Percentiles rank a stretch among this genome's conserved stretches.
Evolutionary conservation across 2,888 invertebrate genomes (phyloP).

Genomic region (Leptinotarsa haldemani): DNA sequence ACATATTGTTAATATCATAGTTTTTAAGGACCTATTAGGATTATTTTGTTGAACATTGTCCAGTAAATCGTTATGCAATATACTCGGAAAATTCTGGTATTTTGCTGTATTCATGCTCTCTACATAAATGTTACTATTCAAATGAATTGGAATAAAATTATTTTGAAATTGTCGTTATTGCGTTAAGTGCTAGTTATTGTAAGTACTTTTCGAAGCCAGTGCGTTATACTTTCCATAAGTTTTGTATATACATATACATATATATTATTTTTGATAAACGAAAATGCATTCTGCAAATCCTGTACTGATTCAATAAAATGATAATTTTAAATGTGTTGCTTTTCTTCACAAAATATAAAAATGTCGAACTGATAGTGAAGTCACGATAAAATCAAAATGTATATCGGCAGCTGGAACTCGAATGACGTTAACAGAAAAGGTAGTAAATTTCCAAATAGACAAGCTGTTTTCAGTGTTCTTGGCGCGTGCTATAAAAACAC

Average conservation of each 20-base stretch:
- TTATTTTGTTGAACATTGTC: conserved; percentile 29
- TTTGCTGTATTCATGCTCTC: conserved; percentile 38
- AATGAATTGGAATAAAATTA: conserved; percentile 26
- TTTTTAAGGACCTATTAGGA: conserved; percentile 37
- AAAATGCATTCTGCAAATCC: conserved; percentile 40
- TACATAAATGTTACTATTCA: conserved; percentile 29
- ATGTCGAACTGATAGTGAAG: conserved; percentile 11
- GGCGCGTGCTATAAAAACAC: conserved; percentile 57
- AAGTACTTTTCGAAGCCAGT: conserved; percentile 29
- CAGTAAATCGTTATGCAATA: conserved; percentile 26
- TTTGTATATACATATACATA: conserved; percentile 33
- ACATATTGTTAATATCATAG: conserved; percentile 58
- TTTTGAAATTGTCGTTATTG: conserved; percentile 38
- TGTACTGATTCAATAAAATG: conserved; percentile 41
- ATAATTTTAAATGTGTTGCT: conserved; percentile 23
- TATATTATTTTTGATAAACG: conserved; percentile 49
- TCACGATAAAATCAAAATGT: conserved; percentile 31
- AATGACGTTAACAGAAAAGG: conserved; percentile 47
- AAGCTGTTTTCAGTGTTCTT: conserved; percentile 56
- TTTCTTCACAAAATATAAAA: conserved; percentile 14
- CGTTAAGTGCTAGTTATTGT: conserved; percentile 31
- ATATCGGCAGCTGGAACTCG: conserved; percentile 36
- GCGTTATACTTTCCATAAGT: conserved; percentile 31
- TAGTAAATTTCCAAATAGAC: conserved; percentile 56
- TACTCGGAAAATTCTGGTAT: conserved; percentile 29